These are phyloP conservation scores for Pipistrellus kuhlii DNA, from an alignment of 2,797 vertebrate species.

Conservation along the genomic window DNA sequence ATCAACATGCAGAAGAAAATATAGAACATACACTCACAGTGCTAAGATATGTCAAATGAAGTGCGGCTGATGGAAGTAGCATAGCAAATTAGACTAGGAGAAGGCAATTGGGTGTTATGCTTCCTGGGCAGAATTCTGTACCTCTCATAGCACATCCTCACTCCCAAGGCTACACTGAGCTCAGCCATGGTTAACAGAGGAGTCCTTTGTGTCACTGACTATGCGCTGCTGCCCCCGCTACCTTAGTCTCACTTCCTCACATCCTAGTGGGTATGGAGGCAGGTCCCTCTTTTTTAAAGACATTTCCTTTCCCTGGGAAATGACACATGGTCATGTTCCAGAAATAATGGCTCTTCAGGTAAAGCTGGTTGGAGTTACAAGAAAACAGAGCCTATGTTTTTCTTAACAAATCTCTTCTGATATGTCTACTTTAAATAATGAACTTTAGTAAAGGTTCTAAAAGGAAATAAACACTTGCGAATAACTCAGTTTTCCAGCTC, in stretches of 20 bases:
- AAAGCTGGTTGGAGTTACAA: neutral
- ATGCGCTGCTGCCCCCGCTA: too few species aligned
- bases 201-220: neutral
- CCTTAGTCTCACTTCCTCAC: neutral
- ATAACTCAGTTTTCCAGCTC: neutral
- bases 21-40: neutral
- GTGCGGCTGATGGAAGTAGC: neutral
- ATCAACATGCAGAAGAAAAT: neutral
- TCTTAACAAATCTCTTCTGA: slow-evolving; percentile 1
- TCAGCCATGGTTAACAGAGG: neutral
- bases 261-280: neutral
- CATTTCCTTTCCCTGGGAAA: neutral
- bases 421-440: slow-evolving; percentile 26
- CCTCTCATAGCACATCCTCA: neutral
- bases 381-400: neutral
- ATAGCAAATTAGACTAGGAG: neutral
- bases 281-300: neutral
- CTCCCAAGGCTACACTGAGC: neutral
- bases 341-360: neutral
- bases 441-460: neutral
- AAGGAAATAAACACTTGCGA: slow-evolving; percentile 33
- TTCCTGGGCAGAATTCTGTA: neutral
- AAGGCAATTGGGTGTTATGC: neutral
- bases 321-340: neutral
- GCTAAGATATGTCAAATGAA: neutral